Conservation (phyloP, 2,888 invertebrate genomes). For the Pycnomerus fuliginosus region DNA sequence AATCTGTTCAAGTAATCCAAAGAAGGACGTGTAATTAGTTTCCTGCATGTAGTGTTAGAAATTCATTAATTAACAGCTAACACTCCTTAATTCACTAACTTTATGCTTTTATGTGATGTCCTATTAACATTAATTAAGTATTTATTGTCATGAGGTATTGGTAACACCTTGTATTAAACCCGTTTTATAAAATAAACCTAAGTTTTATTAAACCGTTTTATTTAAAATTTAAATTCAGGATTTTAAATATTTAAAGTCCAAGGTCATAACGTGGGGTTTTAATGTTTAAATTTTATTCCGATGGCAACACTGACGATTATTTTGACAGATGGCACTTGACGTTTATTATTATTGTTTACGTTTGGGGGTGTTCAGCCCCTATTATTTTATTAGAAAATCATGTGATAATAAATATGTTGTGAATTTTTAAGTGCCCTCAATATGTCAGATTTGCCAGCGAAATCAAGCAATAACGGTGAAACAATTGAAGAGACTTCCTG, state of each 20-base stretch:
- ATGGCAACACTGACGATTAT: conserved; percentile 9
- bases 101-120: conserved; percentile 17
- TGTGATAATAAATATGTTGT: conserved; percentile 14
- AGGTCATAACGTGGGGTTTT: conserved; percentile 12
- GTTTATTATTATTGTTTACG: conserved; percentile 16
- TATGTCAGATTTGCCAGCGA: conserved; percentile 13
- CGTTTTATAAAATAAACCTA: conserved; percentile 2
- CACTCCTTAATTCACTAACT: no score
- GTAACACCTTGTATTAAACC: conserved; percentile 9
- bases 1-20: no score
- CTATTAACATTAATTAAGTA: conserved; percentile 4
- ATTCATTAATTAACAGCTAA: no score
- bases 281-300: conserved; percentile 5
- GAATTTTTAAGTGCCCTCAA: conserved; percentile 3
- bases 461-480: conserved; percentile 14
- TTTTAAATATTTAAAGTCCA: conserved; percentile 22
- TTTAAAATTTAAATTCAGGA: conserved; percentile 22
- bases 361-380: conserved; percentile 12
- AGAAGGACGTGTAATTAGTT: no score
- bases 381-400: conserved; percentile 10
- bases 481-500: conserved; percentile 51
- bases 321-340: conserved; percentile 8
- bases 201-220: not conserved
- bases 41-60: no score
- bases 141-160: conserved; percentile 5